phyloP scores from a whole-genome alignment of 1,140 invertebrate genomes.

The Cydia amplana region DNA sequence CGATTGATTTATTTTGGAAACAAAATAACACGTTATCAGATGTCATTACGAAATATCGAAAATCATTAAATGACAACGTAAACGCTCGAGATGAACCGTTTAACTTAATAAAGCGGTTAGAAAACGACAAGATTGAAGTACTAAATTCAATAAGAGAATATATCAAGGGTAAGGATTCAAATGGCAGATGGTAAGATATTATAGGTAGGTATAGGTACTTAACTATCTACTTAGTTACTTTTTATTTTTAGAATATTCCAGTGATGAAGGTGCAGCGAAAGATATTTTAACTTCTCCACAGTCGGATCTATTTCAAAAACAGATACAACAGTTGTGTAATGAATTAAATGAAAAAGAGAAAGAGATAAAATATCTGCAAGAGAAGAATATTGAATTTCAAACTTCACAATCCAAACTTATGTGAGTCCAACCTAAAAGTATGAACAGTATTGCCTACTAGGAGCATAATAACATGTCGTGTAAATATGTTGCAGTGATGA shows the following conservation, averaged over 20 bases:
- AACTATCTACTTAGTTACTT: background rate
- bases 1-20: constrained; percentile 67
- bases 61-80: constrained; percentile 48
- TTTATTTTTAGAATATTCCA: background rate
- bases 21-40: constrained; percentile 66
- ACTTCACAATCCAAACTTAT: constrained; percentile 51
- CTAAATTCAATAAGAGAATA: constrained; percentile 41
- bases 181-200: background rate
- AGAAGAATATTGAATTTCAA: constrained; percentile 52
- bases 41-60: constrained; percentile 60
- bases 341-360: constrained; percentile 54
- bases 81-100: constrained; percentile 39
- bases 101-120: constrained; percentile 47
- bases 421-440: constrained; percentile 45
- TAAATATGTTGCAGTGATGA: constrained; percentile 51
- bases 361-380: constrained; percentile 48
- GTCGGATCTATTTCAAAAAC: constrained; percentile 47
- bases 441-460: background rate
- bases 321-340: constrained; percentile 47
- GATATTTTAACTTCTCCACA: constrained; percentile 42
- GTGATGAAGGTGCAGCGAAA: constrained; percentile 33
- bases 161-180: constrained; percentile 10
- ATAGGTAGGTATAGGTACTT: background rate
- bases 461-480: background rate
- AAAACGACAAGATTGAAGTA: constrained; percentile 52